phyloP scores from a whole-genome alignment of 2,113 vertebrate genomes.

The Porphyrio hochstetteri region DNA sequence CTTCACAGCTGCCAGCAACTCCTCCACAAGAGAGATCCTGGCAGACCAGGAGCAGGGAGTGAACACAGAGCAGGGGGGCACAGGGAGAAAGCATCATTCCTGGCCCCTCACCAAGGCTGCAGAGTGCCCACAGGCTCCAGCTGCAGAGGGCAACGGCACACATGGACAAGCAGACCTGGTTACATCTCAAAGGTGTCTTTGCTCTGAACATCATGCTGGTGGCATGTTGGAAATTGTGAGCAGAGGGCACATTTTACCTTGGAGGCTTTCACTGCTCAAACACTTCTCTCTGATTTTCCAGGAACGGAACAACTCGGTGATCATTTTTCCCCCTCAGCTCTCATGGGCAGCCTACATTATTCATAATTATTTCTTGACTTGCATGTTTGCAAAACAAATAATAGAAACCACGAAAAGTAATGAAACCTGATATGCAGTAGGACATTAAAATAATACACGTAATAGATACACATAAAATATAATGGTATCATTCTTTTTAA shows the following conservation, averaged over 20 bases:
- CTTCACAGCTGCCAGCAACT: neutral
- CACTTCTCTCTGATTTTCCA: neutral
- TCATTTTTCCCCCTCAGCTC: neutral
- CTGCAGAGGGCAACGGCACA: rapidly evolving
- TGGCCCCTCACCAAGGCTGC: neutral
- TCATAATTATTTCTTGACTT: constrained; percentile 5
- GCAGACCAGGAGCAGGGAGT: neutral
- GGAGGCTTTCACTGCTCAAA: neutral
- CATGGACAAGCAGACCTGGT: neutral
- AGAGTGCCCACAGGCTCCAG: neutral
- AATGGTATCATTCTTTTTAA: neutral
- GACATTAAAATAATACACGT: neutral
- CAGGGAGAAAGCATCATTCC: neutral
- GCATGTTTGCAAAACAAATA: neutral
- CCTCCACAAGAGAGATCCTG: neutral
- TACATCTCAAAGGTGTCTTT: neutral
- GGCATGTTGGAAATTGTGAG: neutral
- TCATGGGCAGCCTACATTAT: neutral
- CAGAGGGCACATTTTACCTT: neutral
- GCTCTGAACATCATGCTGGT: neutral
- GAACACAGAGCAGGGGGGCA: rapidly evolving
- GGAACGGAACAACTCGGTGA: neutral
- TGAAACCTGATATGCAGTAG: neutral
- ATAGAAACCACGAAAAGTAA: neutral
- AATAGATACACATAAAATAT: neutral